Conservation (phyloP, 1,140 invertebrate genomes). For the Drosophila dunni region DNA sequence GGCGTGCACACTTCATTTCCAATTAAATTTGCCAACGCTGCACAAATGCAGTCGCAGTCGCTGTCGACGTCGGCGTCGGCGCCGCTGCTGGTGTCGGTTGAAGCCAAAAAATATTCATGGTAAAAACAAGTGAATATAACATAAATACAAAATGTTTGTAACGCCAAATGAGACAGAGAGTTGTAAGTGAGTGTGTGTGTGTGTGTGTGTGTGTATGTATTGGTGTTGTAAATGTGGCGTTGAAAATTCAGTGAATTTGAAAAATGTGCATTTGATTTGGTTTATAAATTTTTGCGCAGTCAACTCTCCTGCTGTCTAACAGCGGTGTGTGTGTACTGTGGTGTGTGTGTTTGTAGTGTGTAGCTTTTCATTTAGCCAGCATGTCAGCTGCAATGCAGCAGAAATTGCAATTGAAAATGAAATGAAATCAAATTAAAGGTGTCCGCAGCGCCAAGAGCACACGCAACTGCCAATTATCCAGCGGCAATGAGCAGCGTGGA, state of each 20-base stretch:
- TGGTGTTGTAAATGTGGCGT: slow-evolving; percentile 50
- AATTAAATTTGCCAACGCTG: slow-evolving; percentile 78
- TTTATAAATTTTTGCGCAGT: slow-evolving; percentile 66
- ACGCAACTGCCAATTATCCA: slow-evolving; percentile 48
- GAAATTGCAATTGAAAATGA: slow-evolving; percentile 77
- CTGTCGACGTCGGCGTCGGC: slow-evolving; percentile 1
- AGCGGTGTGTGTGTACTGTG: background rate
- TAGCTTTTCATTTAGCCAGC: slow-evolving; percentile 62
- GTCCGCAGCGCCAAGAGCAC: slow-evolving; percentile 48
- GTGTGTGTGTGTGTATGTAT: background rate
- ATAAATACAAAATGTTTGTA: slow-evolving; percentile 49
- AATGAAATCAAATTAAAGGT: slow-evolving; percentile 77
- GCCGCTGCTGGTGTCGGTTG: slow-evolving; percentile 39
- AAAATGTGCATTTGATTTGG: slow-evolving; percentile 81
- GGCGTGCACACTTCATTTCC: slow-evolving; percentile 70
- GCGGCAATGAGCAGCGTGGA: background rate
- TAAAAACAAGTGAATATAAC: slow-evolving; percentile 40
- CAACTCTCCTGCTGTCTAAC: slow-evolving; percentile 23
- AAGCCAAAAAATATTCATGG: slow-evolving; percentile 46
- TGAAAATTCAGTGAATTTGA: slow-evolving; percentile 80
- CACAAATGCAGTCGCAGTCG: slow-evolving; percentile 54
- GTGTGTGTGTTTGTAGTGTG: slow-evolving; percentile 25
- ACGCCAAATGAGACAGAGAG: slow-evolving; percentile 33
- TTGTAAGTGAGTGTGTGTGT: slow-evolving; percentile 5
- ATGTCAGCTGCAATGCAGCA: slow-evolving; percentile 77